A percentile compares a stretch with the other conserved stretches of the same genome.
These are phyloP conservation scores for Xylocampa areola DNA, from an alignment of 2,888 invertebrate genomes.

Conservation along the genomic window DNA sequence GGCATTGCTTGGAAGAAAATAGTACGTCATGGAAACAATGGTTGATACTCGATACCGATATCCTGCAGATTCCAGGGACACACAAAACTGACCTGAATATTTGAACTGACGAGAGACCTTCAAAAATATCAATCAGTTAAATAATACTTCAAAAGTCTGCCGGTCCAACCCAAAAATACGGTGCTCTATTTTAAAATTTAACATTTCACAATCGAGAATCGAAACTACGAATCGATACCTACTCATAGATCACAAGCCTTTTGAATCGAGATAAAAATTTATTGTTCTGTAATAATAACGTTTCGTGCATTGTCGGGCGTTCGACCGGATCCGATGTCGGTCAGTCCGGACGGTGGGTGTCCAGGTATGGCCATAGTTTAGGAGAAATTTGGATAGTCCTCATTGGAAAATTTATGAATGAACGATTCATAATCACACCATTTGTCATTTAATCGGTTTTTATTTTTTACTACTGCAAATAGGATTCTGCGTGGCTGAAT, in stretches of 20 bases:
- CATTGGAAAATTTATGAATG: conserved; percentile 10
- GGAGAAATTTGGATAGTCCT: conserved; percentile 7
- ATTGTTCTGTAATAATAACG: conserved; percentile 56
- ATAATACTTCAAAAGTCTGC: conserved; percentile 1
- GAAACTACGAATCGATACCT: conserved; percentile 27
- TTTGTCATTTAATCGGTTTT: too few species aligned
- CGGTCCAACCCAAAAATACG: conserved; percentile 21
- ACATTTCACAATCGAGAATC: conserved; percentile 41
- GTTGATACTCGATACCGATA: too few species aligned
- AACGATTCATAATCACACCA: too few species aligned
- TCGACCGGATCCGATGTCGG: conserved; percentile 58
- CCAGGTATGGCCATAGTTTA: conserved; percentile 42
- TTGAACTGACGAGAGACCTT: too few species aligned
- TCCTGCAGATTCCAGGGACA: too few species aligned
- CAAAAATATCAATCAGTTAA: background rate
- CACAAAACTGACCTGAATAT: too few species aligned
- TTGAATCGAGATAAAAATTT: conserved; percentile 56
- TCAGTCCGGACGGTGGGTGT: conserved; percentile 58
- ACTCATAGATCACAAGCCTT: conserved; percentile 55
- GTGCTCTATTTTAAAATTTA: conserved; percentile 16
- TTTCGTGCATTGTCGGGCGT: conserved; percentile 55
- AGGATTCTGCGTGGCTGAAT: too few species aligned
- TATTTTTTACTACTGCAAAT: too few species aligned
- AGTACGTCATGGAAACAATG: too few species aligned
- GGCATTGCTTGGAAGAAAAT: too few species aligned